These are phyloP conservation scores for Eristalis arbustorum DNA, from an alignment of 2,888 invertebrate genomes.

Conservation along the genomic window DNA sequence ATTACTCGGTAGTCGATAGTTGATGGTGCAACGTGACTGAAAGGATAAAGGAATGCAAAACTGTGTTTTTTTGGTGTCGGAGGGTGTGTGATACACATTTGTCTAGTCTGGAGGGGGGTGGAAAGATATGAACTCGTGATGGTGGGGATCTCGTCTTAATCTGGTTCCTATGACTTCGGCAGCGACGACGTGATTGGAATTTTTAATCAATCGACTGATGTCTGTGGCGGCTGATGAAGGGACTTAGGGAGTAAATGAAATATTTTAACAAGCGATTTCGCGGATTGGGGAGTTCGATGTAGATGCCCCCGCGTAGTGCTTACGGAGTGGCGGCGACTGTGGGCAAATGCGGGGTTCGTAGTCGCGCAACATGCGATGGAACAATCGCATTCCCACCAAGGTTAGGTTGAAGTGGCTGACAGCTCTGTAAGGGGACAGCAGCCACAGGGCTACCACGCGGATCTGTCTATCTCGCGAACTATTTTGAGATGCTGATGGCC, in stretches of 20 bases:
- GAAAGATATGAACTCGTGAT: background rate
- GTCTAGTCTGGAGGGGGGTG: background rate
- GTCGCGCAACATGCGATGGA: too few species aligned
- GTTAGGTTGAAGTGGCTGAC: too few species aligned
- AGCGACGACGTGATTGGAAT: background rate
- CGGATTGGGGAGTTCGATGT: too few species aligned
- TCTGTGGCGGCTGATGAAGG: background rate
- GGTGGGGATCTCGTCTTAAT: background rate
- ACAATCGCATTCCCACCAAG: too few species aligned
- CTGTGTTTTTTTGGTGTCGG: background rate
- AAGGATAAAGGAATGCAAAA: background rate
- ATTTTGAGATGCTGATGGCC: too few species aligned
- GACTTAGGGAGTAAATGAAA: background rate
- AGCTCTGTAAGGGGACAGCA: too few species aligned
- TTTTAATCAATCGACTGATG: background rate
- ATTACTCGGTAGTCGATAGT: slow-evolving; percentile 2
- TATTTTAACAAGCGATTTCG: too few species aligned
- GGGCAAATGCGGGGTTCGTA: too few species aligned
- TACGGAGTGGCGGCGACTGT: too few species aligned
- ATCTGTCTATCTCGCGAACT: too few species aligned
- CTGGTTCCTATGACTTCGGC: background rate
- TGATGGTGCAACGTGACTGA: slow-evolving; percentile 3
- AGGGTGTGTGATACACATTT: background rate
- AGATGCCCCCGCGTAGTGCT: too few species aligned
- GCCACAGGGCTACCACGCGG: too few species aligned